Conservation (phyloP, 2,888 invertebrate species). For the Myopa testacea region DNA sequence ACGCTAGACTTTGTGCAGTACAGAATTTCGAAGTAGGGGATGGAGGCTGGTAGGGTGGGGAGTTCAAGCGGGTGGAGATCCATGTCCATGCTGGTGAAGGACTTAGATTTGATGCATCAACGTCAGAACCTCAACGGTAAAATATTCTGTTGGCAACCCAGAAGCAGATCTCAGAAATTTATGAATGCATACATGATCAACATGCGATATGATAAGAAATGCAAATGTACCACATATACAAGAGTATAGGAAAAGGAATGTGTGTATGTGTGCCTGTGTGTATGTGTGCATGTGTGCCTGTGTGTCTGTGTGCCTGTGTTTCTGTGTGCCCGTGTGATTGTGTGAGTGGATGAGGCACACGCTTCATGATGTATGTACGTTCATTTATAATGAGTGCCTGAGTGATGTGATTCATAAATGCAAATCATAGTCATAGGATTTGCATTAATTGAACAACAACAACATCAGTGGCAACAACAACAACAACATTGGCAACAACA, state of each 20-base stretch:
- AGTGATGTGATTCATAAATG: constrained; percentile 16
- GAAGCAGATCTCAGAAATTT: neutral
- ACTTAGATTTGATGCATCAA: neutral
- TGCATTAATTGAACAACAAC: too few relatives aligned
- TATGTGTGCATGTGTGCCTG: neutral
- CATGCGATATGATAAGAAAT: constrained; percentile 10
- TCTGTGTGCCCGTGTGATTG: neutral
- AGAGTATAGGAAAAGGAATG: neutral
- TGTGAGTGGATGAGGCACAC: neutral
- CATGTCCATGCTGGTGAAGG: neutral
- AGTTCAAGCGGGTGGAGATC: neutral
- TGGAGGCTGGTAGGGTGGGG: neutral
- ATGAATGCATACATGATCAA: neutral
- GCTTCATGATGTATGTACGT: neutral
- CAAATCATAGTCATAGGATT: neutral
- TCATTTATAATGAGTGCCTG: neutral
- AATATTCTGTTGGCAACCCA: neutral
- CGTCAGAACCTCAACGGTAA: neutral
- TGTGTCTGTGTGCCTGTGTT: neutral
- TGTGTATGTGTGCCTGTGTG: neutral
- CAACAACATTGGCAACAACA: too few relatives aligned
- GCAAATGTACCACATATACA: neutral
- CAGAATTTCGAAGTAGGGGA: too few relatives aligned
- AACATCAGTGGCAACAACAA: too few relatives aligned
- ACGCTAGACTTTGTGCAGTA: too few relatives aligned